These are phyloP conservation scores for Zingel zingel DNA, from an alignment of 2,113 vertebrate species.

Conservation along the genomic window DNA sequence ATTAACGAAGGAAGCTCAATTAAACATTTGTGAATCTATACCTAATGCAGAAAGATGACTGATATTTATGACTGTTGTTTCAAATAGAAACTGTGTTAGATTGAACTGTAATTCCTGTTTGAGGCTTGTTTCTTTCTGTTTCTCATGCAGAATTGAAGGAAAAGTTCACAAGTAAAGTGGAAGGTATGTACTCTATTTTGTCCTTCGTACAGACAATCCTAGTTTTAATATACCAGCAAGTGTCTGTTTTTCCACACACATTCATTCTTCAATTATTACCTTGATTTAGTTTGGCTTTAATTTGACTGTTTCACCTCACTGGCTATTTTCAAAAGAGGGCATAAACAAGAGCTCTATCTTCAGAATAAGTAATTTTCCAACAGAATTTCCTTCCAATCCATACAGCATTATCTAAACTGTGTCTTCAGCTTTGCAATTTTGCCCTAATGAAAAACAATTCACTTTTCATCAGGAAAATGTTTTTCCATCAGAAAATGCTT, in stretches of 20 bases:
- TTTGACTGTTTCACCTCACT: conserved; percentile 45
- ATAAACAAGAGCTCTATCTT: conserved; percentile 30
- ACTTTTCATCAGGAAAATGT: conserved; percentile 25
- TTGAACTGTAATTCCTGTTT: neutral
- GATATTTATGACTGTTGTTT: neutral
- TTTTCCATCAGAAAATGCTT: conserved; percentile 33
- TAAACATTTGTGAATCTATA: neutral
- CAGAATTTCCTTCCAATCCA: neutral
- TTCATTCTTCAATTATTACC: conserved; percentile 30
- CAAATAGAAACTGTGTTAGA: neutral
- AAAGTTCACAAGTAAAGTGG: conserved; percentile 71
- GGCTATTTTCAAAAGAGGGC: conserved; percentile 42
- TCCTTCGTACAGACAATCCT: neutral
- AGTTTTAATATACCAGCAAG: neutral
- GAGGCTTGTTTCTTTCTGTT: conserved; percentile 13
- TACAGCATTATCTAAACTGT: conserved; percentile 17
- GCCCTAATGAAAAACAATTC: conserved; percentile 22
- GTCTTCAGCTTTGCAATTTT: conserved; percentile 28
- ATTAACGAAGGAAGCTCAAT: neutral
- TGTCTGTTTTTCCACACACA: neutral
- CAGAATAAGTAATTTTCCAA: conserved; percentile 19
- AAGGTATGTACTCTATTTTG: conserved; percentile 66
- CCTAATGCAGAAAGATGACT: neutral
- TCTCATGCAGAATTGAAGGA: conserved; percentile 64
- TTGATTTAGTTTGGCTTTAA: conserved; percentile 18